phyloP scores from a whole-genome alignment of 2,113 vertebrate genomes.

The Stegastes partitus region DNA sequence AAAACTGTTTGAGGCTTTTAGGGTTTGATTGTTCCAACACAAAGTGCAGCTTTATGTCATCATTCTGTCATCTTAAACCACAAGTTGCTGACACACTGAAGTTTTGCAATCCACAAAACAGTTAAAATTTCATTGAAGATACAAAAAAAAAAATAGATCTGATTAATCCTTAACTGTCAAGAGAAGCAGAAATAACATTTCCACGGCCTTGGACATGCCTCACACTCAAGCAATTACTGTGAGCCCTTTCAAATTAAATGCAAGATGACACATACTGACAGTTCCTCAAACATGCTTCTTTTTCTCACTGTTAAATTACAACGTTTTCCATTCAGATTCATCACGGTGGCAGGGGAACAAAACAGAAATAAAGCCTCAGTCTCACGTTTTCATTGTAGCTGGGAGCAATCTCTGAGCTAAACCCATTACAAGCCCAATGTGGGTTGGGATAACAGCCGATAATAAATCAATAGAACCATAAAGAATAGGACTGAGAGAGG shows the following conservation, averaged over 20 bases:
- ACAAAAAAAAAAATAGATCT: constrained; percentile 31
- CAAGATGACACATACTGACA: constrained; percentile 25
- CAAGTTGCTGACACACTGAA: background rate
- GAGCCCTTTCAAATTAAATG: constrained; percentile 51
- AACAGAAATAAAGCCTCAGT: constrained; percentile 57
- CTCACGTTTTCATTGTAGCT: constrained; percentile 50
- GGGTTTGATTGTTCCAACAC: background rate
- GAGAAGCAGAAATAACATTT: constrained; percentile 49
- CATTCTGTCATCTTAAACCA: background rate
- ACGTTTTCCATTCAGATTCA: constrained; percentile 51
- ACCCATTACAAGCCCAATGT: constrained; percentile 64
- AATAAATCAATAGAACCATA: constrained; percentile 74
- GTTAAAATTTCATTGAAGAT: constrained; percentile 36
- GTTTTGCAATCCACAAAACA: constrained; percentile 12
- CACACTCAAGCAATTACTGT: constrained; percentile 44
- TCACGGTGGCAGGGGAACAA: constrained; percentile 24
- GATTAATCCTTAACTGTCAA: constrained; percentile 43
- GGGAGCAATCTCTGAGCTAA: constrained; percentile 38
- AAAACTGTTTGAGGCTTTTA: background rate
- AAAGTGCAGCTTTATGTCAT: constrained; percentile 1
- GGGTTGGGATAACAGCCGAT: constrained; percentile 67
- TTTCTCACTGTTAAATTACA: constrained; percentile 12
- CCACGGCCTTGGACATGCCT: constrained; percentile 32
- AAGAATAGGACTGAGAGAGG: constrained; percentile 52
- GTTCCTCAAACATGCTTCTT: constrained; percentile 25